These are phyloP conservation scores for Dendrocincla tyrannina DNA, from an alignment of 2,797 vertebrate species.

Conservation along the genomic window DNA sequence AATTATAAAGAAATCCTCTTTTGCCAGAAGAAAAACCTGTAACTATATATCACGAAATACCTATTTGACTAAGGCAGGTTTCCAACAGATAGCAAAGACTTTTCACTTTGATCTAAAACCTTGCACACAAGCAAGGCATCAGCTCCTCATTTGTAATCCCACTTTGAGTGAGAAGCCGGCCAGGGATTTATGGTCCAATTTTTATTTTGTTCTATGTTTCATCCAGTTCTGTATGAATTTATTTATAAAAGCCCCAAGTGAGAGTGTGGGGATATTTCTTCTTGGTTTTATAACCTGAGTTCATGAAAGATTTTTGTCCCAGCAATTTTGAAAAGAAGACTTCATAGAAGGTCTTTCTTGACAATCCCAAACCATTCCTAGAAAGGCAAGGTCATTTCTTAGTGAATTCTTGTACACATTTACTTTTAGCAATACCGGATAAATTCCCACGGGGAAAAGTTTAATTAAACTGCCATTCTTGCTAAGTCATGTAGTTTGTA, in stretches of 20 bases:
- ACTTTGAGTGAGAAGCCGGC: neutral
- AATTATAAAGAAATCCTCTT: neutral
- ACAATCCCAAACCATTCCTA: neutral
- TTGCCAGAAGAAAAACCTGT: neutral
- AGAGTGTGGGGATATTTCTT: neutral
- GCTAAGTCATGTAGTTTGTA: neutral
- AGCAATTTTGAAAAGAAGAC: neutral
- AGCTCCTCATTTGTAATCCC: neutral
- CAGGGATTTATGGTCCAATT: neutral
- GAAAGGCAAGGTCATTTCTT: neutral
- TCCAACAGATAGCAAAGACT: neutral
- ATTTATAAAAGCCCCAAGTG: neutral
- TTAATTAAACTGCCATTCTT: slow-evolving; percentile 39
- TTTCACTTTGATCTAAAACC: neutral
- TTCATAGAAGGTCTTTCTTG: neutral
- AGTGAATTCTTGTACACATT: neutral
- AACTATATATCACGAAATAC: neutral
- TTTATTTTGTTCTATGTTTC: neutral
- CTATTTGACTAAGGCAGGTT: neutral
- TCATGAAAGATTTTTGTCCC: neutral
- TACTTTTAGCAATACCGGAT: neutral
- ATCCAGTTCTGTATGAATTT: neutral
- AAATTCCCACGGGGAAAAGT: neutral
- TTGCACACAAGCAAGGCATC: accelerated
- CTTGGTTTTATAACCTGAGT: neutral